A percentile compares a stretch with the other conserved stretches of the same genome.
phyloP scores from a whole-genome alignment of 2,797 vertebrate genomes.

The Cuniculus paca region DNA sequence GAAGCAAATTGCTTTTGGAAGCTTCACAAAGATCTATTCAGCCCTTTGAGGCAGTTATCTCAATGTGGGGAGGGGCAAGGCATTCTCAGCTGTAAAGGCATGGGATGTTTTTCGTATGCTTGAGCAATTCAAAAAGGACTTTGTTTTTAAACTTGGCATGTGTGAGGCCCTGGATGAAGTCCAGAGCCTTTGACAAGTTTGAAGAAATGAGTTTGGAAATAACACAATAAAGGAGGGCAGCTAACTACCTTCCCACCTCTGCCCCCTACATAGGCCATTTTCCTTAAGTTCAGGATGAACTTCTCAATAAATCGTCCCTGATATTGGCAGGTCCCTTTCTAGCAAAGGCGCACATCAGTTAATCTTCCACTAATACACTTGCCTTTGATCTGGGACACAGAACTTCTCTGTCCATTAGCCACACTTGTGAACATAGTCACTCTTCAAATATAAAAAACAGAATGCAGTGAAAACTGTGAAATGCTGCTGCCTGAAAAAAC shows the following conservation, averaged over 20 bases:
- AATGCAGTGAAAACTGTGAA: constrained; percentile 40
- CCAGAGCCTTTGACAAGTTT: constrained; percentile 80
- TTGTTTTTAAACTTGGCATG: constrained; percentile 86
- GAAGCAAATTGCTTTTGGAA: constrained; percentile 85
- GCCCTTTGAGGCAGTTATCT: constrained; percentile 75
- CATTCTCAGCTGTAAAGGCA: constrained; percentile 81
- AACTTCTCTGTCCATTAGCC: constrained; percentile 69
- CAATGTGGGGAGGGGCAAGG: constrained; percentile 76
- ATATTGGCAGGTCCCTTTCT: constrained; percentile 41
- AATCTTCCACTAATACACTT: constrained; percentile 74
- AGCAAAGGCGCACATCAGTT: constrained; percentile 65
- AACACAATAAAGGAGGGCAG: constrained; percentile 69
- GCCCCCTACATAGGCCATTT: constrained; percentile 58
- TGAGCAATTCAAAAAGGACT: constrained; percentile 84
- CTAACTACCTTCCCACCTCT: constrained; percentile 61
- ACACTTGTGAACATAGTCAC: constrained; percentile 5
- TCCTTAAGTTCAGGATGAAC: constrained; percentile 66
- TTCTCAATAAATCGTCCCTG: constrained; percentile 62
- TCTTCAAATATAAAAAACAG: constrained; percentile 56
- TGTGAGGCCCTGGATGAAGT: constrained; percentile 78
- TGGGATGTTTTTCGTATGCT: constrained; percentile 83
- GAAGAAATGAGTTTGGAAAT: constrained; percentile 80
- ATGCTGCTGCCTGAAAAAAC: constrained; percentile 31
- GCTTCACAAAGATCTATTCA: constrained; percentile 84
- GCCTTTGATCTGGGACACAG: constrained; percentile 79